Base-by-base conservation (phyloP, 2,113 vertebrate genomes). In the Litocranius walleri region DNA sequence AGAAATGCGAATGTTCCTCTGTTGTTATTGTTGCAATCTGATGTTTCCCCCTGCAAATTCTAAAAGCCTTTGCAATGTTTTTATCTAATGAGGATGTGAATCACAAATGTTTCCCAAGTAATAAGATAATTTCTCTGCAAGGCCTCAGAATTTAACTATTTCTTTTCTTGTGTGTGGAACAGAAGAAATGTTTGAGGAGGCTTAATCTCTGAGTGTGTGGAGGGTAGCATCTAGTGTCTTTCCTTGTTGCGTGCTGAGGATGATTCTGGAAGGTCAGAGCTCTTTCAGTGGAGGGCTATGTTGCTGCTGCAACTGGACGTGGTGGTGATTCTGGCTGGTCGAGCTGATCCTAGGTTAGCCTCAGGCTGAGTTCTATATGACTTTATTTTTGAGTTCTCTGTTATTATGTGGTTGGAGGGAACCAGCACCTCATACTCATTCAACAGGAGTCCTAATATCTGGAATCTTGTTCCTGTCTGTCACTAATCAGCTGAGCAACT, bases 51-150 rank as follows among this genome's bases (percentile, higher is more conserved):
- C n/a, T 16, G 16, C 27, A 54, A 93, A 84, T 67, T 30, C 43
- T 25, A n/a, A 83, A 95, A 21, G 12, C 29, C 89, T 93, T 93
- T 30, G 36, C 17, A 85, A 61, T 45, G 2, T 83, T 97, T 95
- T 95, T 84, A 95, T 43, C 0, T 61, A 84, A 95, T 52, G 17
- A 95, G 80, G 17, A 64, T 74, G 21, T 29, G 54, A 88, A 81
- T 40, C 94, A 82, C 45, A 93, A 96, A 92, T 97, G 80, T 97
- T 98, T 98, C 19, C 80, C 64, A 86, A 88, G 57, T 98, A 95
- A 82, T 56, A 91, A 91, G 67, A 88, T 74, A 57, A 95, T 62
- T 25, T 96, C 62, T 89, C 85, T n/a, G 0, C 2, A 0, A 0
- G 30, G 5, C 71, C 91, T 62, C 87, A 29, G 36, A 67, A 54